A percentile compares a stretch with the other conserved stretches of the same genome.
phyloP scores from a whole-genome alignment of 1,140 invertebrate species.

The Drosophila takahashii region DNA sequence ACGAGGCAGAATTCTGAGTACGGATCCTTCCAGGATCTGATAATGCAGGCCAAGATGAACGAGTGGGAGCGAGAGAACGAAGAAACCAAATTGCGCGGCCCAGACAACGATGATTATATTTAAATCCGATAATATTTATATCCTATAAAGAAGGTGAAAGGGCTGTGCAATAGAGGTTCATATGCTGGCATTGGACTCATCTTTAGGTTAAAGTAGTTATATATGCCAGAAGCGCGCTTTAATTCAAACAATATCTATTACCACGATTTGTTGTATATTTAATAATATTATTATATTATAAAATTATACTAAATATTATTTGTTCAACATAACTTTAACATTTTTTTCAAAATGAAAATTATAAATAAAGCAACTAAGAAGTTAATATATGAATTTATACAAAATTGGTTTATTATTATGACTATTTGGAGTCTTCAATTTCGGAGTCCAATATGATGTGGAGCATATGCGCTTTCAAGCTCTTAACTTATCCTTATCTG shows the following conservation, averaged over 20 bases:
- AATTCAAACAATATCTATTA: not conserved
- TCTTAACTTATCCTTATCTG: not conserved
- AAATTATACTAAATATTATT: too few relatives aligned
- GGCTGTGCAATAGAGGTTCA: conserved; percentile 64
- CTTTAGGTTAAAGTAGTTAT: conserved; percentile 23
- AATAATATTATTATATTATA: not conserved
- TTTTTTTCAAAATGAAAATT: conserved; percentile 30
- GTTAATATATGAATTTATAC: not conserved
- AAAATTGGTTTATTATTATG: not conserved
- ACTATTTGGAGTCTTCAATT: not conserved
- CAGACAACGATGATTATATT: conserved; percentile 61
- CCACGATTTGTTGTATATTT: not conserved
- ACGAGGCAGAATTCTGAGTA: conserved; percentile 61
- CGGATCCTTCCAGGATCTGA: conserved; percentile 74
- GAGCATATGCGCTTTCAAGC: not conserved
- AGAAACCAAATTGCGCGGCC: conserved; percentile 71
- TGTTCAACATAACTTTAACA: not conserved
- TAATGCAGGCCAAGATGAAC: conserved; percentile 65
- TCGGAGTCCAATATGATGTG: conserved; percentile 12
- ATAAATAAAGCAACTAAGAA: conserved; percentile 1
- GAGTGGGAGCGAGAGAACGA: conserved; percentile 66
- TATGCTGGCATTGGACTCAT: conserved; percentile 71
- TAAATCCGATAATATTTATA: conserved; percentile 15
- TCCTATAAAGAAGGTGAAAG: not conserved
- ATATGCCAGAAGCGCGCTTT: conserved; percentile 11